Evolutionary conservation across 2,113 vertebrate genomes (phyloP).

Genomic region (Dromaius novaehollandiae): DNA sequence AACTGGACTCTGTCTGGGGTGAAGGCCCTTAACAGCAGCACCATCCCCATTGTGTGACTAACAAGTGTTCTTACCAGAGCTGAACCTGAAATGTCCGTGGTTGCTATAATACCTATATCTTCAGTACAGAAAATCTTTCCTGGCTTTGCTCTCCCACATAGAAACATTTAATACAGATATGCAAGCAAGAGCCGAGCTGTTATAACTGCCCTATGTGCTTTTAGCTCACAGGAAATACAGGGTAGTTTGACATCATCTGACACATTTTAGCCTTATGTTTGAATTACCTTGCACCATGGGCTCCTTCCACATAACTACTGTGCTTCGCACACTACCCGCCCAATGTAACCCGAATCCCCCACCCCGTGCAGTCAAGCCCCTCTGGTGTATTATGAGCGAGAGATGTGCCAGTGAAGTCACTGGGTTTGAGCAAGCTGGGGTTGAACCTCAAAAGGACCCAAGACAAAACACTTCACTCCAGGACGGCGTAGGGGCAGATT

Average conservation of each 20-base stretch:
- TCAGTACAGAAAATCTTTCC: background rate
- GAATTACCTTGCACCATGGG: background rate
- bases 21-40: background rate
- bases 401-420: background rate
- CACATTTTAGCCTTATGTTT: background rate
- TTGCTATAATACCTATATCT: background rate
- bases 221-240: background rate
- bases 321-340: background rate
- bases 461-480: background rate
- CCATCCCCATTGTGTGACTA: background rate
- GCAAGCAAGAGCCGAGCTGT: background rate
- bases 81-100: fast-evolving
- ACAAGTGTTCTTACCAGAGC: fast-evolving
- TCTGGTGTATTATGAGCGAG: background rate
- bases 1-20: background rate
- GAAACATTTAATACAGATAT: background rate
- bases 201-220: background rate
- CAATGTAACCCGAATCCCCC: background rate
- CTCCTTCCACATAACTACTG: background rate
- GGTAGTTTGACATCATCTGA: background rate
- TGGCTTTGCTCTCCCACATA: background rate
- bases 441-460: background rate
- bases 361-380: background rate
- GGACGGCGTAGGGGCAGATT: fast-evolving
- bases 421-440: background rate